Evolutionary conservation across 2,797 vertebrate genomes (phyloP).

Genomic region (Semotilus atromaculatus): DNA sequence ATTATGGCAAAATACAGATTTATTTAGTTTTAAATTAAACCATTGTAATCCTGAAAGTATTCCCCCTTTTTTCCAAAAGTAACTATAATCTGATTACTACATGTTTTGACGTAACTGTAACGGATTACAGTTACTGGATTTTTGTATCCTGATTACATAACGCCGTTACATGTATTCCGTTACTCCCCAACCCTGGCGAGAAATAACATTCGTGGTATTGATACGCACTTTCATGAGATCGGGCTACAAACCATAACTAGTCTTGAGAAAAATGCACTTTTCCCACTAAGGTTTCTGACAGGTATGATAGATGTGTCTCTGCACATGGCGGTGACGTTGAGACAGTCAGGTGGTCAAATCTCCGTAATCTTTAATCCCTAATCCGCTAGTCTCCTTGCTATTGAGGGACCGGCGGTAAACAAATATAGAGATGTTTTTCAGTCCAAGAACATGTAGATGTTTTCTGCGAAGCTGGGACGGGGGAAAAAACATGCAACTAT

Average conservation of each 20-base stretch:
- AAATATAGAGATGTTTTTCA: constrained; percentile 42
- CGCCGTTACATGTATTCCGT: too few relatives aligned
- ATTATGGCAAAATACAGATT: too few relatives aligned
- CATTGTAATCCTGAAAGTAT: too few relatives aligned
- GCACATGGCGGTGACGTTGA: neutral
- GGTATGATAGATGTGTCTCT: constrained; percentile 1
- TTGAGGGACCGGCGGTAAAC: constrained; percentile 53
- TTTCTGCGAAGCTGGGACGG: constrained; percentile 33
- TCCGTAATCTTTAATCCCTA: constrained; percentile 63
- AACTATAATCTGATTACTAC: too few relatives aligned
- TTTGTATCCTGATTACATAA: too few relatives aligned
- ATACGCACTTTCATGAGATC: too few relatives aligned
- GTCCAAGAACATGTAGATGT: neutral
- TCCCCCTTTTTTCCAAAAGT: too few relatives aligned
- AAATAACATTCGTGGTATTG: too few relatives aligned
- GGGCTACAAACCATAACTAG: neutral
- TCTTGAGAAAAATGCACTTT: neutral
- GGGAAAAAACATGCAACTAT: neutral
- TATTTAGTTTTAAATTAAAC: too few relatives aligned
- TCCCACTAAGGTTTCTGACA: neutral
- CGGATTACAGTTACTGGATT: too few relatives aligned
- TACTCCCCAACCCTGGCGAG: too few relatives aligned
- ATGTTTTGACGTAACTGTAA: too few relatives aligned
- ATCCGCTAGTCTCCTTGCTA: constrained; percentile 47
- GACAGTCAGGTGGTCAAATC: constrained; percentile 18